Evolutionary conservation across 2,797 vertebrate genomes (phyloP).

Genomic region (Graptemys geographica): DNA sequence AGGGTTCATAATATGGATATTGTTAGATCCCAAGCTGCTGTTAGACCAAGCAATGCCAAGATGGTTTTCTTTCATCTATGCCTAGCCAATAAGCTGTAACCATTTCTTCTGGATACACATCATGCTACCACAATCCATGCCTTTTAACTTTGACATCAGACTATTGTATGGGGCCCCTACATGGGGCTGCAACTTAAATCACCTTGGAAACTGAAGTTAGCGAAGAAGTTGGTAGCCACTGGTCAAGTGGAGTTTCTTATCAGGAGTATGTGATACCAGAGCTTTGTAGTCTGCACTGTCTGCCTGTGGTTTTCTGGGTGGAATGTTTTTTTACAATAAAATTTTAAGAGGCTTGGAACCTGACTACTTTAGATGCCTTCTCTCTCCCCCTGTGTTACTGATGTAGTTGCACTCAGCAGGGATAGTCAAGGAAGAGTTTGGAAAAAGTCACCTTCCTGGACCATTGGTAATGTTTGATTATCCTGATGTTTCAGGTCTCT

Average conservation of each 20-base stretch:
- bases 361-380: background rate
- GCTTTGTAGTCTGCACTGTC: background rate
- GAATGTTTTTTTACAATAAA: rapidly evolving
- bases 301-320: background rate
- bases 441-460: background rate
- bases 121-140: background rate
- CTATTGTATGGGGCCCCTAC: background rate
- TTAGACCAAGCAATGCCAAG: background rate
- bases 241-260: background rate
- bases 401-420: background rate
- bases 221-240: background rate
- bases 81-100: background rate
- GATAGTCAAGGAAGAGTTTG: background rate
- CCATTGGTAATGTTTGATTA: rapidly evolving
- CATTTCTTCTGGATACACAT: background rate
- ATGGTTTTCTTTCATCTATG: background rate
- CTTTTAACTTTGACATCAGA: background rate
- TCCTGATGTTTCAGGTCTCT: rapidly evolving
- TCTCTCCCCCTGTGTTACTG: background rate
- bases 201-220: background rate
- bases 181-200: background rate
- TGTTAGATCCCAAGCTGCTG: background rate
- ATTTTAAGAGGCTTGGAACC: background rate
- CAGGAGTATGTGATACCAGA: background rate
- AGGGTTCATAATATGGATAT: background rate